phyloP scores from a whole-genome alignment of 1,140 invertebrate genomes.

The Aphidius gifuensis region DNA sequence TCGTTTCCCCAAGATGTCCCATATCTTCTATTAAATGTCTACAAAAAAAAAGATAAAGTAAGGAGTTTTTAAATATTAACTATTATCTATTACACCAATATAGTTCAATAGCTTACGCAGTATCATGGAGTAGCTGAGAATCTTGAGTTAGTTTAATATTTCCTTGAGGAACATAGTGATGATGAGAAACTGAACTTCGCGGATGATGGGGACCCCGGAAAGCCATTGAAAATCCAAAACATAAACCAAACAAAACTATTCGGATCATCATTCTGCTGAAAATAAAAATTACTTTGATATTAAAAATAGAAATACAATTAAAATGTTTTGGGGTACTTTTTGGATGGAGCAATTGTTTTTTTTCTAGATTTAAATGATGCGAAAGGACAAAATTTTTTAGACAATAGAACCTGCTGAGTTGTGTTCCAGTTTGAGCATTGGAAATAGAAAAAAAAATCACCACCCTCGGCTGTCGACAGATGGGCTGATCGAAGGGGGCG shows the following conservation, averaged over 20 bases:
- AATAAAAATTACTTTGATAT: background rate
- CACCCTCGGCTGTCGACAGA: conserved; percentile 47
- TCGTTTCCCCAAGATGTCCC: conserved; percentile 56
- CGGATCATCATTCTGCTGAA: conserved; percentile 33
- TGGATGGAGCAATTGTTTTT: too few species aligned
- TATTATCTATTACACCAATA: conserved; percentile 4
- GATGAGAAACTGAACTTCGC: conserved; percentile 57
- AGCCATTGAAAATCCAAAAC: conserved; percentile 25
- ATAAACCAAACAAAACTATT: conserved; percentile 32
- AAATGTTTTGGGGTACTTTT: background rate
- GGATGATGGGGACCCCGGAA: conserved; percentile 74
- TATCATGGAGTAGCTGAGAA: conserved; percentile 65
- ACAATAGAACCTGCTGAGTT: conserved; percentile 5
- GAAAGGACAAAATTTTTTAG: too few species aligned
- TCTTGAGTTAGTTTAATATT: conserved; percentile 64
- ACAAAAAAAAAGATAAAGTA: conserved; percentile 35
- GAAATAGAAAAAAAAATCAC: conserved; percentile 13
- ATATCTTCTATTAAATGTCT: conserved; percentile 75
- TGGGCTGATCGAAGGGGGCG: conserved; percentile 47
- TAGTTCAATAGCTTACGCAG: conserved; percentile 55
- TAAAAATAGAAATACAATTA: background rate
- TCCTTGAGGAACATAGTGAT: conserved; percentile 53
- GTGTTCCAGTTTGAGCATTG: too few species aligned
- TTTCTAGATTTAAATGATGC: too few species aligned
- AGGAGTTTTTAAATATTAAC: conserved; percentile 23